Base-by-base conservation (phyloP, 2,888 invertebrate genomes). In the Tipula confusa region DNA sequence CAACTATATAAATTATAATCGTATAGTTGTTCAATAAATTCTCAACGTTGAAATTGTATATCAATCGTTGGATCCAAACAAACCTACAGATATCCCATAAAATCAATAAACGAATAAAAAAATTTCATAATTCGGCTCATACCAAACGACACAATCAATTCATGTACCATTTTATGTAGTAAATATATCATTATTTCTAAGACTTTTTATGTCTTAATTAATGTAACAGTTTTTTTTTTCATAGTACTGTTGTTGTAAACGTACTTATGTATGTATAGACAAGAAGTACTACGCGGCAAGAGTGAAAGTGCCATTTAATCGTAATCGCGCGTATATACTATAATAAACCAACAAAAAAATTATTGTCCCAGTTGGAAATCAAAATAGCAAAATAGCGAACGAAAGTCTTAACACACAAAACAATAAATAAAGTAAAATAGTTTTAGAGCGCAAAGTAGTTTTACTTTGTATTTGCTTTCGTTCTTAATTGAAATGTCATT, bases 401-500 rank as follows among this genome's bases (percentile, higher is more conserved):
- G 64, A 64, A 64, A 64, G 24, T 64, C 7, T 64, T 3, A 31
- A 6, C 6, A 2, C 33, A 33, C 6, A 33, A n/a, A 13, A 64
- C 9, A 24, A 64, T 24, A 64, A n/a, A n/a, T n/a, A n/a, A n/a
- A n/a, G n/a, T n/a, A n/a, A n/a, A n/a, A 64, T 15, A 15, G 36
- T 36, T 36, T 36, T 36, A 36, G 36, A 13, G 38, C 38, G 38
- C 38, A 64, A 64, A 64, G 24, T 64, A 64, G 64, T 64, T 64
- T 64, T 24, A 11, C 9, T 4, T 64, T 64, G 64, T 18, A 11
- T 18, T 64, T 24, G 24, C 9, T 64, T 64, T 64, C 64, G 64
- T 64, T 64, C 64, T 64, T 64, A 64, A 64, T 64, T 64, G 64
- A 64, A 24, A 64, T 64, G 64, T 64, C 64, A 64, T 64, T 64